A percentile compares a stretch with the other conserved stretches of the same genome.
Conservation (phyloP, 1,140 invertebrate species). For the Drosophila equinoxialis region DNA sequence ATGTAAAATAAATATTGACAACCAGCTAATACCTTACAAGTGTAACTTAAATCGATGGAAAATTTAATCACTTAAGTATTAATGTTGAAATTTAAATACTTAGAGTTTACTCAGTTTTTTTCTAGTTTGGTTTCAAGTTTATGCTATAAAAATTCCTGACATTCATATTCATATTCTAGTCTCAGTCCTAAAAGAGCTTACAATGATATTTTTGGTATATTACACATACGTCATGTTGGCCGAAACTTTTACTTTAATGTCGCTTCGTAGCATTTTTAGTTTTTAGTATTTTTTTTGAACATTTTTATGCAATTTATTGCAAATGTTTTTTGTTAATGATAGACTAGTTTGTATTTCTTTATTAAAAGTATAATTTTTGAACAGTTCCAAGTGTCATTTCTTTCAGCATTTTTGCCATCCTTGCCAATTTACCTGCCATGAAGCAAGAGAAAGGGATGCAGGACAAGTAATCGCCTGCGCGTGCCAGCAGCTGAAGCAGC, state of each 20-base stretch:
- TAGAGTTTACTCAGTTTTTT: too few relatives aligned
- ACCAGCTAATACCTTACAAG: background rate
- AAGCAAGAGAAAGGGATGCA: background rate
- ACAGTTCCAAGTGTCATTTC: background rate
- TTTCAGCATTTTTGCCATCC: background rate
- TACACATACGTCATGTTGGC: background rate
- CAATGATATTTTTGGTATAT: background rate
- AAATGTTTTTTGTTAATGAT: background rate
- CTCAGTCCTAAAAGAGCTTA: too few relatives aligned
- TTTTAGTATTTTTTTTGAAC: background rate
- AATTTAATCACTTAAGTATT: background rate
- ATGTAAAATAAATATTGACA: constrained; percentile 7
- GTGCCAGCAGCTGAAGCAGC: constrained; percentile 37
- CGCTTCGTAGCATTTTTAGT: background rate
- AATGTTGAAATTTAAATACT: background rate
- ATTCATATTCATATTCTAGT: too few relatives aligned
- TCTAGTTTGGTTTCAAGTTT: too few relatives aligned
- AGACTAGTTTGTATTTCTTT: too few relatives aligned
- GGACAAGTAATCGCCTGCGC: constrained; percentile 3
- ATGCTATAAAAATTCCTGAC: too few relatives aligned
- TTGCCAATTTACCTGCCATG: constrained; percentile 4
- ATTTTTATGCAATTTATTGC: too few relatives aligned
- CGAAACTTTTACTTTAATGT: background rate
- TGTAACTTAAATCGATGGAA: background rate
- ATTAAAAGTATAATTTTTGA: too few relatives aligned